Base-by-base conservation (phyloP, 2,797 vertebrate genomes). In the Pseudotriccus pelzelni region DNA sequence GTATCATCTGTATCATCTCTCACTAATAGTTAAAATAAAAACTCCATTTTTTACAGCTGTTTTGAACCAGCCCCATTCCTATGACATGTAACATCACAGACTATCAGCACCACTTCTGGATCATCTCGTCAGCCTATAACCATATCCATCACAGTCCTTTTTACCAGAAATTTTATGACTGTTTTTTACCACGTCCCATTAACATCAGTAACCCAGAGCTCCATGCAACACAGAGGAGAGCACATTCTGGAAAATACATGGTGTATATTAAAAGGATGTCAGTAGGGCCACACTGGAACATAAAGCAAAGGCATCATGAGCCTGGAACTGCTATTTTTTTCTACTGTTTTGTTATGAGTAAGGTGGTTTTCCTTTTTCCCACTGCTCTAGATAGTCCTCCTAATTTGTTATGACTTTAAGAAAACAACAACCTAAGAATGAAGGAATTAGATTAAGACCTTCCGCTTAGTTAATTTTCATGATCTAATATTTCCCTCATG, bases 401-500 rank as follows among this genome's bases (percentile, higher is more conserved):
- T 84, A 84, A 86, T 93, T 90, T 88, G 49, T 81, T 91, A 93
- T 30, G 44, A 84, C 73, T 86, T 60, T 7, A 16, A 28, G 79
- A 80, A 50, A 70, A 52, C 36, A 82, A 76, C 50, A 87, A 77
- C 20, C 37, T 69, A 30, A 47, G 66, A 84, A 84, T 47, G 69
- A 88, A 91, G 16, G 49, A 91, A 91, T 72, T 87, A 50, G 69
- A 86, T 83, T 39, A 72, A 84, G 46, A 73, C 53, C 49, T 94
- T 90, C 28, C 58, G 90, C 36, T 86, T 50, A 84, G 43, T 78
- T 95, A 72, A 83, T 95, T 94, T 93, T 85, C 70, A 91, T 94
- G 80, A 95, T 75, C 91, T 94, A 90, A 94, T 94, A 94, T 76
- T 91, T 44, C 34, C 25, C 43, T 93, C 69, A 30, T 86, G 79